Conservation (phyloP, 2,113 vertebrate genomes). For the Rhinopithecus roxellana region DNA sequence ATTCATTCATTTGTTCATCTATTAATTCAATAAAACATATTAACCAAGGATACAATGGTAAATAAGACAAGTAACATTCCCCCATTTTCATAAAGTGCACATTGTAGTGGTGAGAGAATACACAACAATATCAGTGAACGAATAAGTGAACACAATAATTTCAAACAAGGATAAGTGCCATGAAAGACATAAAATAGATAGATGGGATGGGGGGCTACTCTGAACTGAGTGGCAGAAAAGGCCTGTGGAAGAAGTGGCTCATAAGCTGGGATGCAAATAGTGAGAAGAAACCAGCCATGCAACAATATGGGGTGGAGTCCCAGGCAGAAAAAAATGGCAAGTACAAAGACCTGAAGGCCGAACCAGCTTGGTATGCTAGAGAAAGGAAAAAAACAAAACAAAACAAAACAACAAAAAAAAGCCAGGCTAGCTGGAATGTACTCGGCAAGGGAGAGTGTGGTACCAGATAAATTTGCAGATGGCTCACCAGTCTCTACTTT, state of each 20-base stretch:
- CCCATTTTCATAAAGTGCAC: not conserved
- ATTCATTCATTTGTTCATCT: not conserved
- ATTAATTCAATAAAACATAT: conserved; percentile 5
- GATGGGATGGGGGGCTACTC: not conserved
- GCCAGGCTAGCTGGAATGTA: not conserved
- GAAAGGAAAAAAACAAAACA: not conserved
- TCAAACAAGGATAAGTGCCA: not conserved
- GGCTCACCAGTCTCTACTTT: not conserved
- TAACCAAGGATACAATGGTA: not conserved
- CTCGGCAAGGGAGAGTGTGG: not conserved
- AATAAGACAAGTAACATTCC: not conserved
- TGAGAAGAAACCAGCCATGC: not conserved
- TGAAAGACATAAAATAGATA: not conserved
- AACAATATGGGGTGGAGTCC: not conserved
- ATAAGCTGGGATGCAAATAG: not conserved
- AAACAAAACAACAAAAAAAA: not conserved
- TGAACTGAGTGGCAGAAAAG: not conserved
- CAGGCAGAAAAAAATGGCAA: not conserved
- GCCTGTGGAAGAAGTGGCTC: not conserved
- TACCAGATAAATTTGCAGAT: not conserved
- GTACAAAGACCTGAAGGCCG: not conserved
- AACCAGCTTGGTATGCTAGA: not conserved
- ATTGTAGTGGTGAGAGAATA: not conserved
- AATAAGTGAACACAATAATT: not conserved
- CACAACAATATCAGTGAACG: not conserved